These are phyloP conservation scores for Iselma pallidipennis DNA, from an alignment of 2,888 invertebrate genomes.

Conservation along the genomic window DNA sequence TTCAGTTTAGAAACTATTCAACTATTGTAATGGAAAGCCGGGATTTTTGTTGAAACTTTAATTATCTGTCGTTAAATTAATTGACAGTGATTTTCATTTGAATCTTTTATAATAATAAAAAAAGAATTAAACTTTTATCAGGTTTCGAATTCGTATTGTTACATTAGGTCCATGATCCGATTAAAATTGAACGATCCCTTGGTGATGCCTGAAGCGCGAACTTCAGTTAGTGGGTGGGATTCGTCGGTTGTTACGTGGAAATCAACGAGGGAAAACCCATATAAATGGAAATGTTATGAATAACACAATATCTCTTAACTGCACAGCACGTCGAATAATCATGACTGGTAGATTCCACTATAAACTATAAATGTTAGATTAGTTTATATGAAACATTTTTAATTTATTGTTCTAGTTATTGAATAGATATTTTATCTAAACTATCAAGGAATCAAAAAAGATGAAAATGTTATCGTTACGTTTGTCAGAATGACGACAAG, in stretches of 20 bases:
- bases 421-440: background rate
- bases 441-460: background rate
- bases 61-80: background rate
- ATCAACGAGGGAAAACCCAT: constrained; percentile 6
- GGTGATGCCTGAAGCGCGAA: background rate
- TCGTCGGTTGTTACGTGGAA: constrained; percentile 3
- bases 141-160: background rate
- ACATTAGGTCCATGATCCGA: background rate
- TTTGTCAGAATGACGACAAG: background rate
- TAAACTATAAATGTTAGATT: too few relatives aligned
- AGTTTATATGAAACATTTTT: too few relatives aligned
- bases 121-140: background rate
- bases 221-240: background rate
- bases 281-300: constrained; percentile 10
- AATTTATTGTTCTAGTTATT: background rate
- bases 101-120: background rate
- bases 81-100: background rate
- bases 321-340: background rate
- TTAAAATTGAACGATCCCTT: constrained; percentile 1
- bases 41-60: background rate
- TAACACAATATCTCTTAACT: constrained; percentile 6
- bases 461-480: background rate
- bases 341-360: background rate
- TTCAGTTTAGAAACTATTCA: background rate
- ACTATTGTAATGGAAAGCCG: background rate